These are phyloP conservation scores for Drosophila ogumai DNA, from an alignment of 1,140 invertebrate species.

Conservation along the genomic window DNA sequence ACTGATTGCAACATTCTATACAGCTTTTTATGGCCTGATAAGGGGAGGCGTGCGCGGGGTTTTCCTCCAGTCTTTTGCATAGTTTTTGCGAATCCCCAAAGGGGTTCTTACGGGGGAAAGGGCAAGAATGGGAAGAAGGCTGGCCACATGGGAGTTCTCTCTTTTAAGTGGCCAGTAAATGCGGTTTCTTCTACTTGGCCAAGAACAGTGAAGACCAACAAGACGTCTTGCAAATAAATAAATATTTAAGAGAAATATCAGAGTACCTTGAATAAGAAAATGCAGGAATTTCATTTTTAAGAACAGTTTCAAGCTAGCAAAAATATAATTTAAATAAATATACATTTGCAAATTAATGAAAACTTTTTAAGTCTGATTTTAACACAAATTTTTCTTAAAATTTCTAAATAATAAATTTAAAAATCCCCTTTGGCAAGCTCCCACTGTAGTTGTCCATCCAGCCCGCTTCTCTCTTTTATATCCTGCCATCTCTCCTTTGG, in stretches of 20 bases:
- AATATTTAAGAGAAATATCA: neutral
- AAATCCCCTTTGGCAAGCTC: neutral
- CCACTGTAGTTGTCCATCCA: conserved; percentile 10
- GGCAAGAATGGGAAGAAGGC: neutral
- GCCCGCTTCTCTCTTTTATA: neutral
- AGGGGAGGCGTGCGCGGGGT: neutral
- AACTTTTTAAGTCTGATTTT: too few relatives aligned
- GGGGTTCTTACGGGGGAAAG: neutral
- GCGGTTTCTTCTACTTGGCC: conserved; percentile 51
- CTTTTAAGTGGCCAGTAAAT: conserved; percentile 75
- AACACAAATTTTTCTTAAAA: too few relatives aligned
- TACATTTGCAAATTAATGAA: too few relatives aligned
- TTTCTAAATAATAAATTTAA: too few relatives aligned
- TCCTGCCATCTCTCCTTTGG: neutral
- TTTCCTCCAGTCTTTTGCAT: conserved; percentile 55
- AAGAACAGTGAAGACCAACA: neutral
- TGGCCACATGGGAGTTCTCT: conserved; percentile 66
- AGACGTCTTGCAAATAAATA: neutral
- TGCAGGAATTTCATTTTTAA: too few relatives aligned
- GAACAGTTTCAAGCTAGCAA: neutral
- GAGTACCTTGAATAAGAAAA: too few relatives aligned
- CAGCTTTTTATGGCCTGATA: conserved; percentile 72
- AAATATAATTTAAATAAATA: neutral
- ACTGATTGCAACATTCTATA: conserved; percentile 82
- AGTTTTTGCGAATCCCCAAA: conserved; percentile 35